Conservation (phyloP, 2,888 invertebrate species). For the Helicoverpa assulta region DNA sequence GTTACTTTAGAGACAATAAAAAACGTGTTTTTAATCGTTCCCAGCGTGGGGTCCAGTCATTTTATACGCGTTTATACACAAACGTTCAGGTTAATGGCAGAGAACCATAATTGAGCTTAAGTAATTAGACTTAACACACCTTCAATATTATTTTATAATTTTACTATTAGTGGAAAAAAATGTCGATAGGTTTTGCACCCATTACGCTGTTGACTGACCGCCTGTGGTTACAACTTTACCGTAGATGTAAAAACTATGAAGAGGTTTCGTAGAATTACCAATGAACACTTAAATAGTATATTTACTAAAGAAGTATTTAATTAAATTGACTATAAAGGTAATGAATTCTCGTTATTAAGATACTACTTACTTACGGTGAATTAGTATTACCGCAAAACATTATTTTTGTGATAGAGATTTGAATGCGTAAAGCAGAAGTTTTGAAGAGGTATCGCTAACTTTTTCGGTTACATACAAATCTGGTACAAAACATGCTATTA, state of each 20-base stretch:
- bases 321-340: no score
- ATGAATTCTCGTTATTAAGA: neutral
- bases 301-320: no score
- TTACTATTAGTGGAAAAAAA: slow-evolving; percentile 8
- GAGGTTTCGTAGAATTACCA: neutral
- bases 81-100: slow-evolving; percentile 74
- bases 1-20: slow-evolving; percentile 69
- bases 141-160: slow-evolving; percentile 10
- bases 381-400: no score
- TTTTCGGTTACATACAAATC: neutral
- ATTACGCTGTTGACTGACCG: neutral
- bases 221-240: neutral
- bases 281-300: neutral
- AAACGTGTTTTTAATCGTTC: slow-evolving; percentile 78
- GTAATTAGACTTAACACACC: slow-evolving; percentile 55
- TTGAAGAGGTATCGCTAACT: neutral
- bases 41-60: slow-evolving; percentile 78
- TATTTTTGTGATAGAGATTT: no score
- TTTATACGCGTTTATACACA: slow-evolving; percentile 74
- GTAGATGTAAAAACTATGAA: neutral
- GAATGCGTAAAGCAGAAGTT: no score
- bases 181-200: slow-evolving; percentile 19
- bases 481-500: neutral
- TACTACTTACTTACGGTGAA: no score
- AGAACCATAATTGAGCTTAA: slow-evolving; percentile 44